A percentile compares a stretch with the other conserved stretches of the same genome.
These are phyloP conservation scores for Ochotona curzoniae DNA, from an alignment of 2,113 vertebrate genomes.

Conservation along the genomic window DNA sequence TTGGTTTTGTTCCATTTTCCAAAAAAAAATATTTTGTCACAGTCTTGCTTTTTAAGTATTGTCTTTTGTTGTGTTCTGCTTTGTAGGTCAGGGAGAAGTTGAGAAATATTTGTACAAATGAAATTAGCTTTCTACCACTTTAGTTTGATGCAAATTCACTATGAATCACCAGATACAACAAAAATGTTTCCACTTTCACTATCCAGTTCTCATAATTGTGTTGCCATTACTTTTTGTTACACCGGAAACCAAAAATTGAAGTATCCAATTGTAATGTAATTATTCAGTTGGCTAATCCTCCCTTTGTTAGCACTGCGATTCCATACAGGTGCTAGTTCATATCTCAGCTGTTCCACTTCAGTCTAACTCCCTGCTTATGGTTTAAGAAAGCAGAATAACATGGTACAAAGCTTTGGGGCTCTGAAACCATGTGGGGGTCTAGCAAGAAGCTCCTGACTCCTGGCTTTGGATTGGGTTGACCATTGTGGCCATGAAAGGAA, in stretches of 20 bases:
- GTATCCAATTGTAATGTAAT: constrained; percentile 8
- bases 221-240: constrained; percentile 46
- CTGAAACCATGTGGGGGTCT: too few species aligned
- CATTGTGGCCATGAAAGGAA: too few species aligned
- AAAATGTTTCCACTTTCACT: constrained; percentile 56
- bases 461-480: too few species aligned
- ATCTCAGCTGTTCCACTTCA: too few species aligned
- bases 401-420: too few species aligned
- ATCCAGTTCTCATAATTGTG: constrained; percentile 51
- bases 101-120: neutral
- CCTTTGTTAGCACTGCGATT: too few species aligned
- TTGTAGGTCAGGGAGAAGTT: too few species aligned
- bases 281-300: too few species aligned
- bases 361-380: too few species aligned
- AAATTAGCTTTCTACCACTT: constrained; percentile 49
- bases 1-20: neutral
- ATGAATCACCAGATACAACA: neutral
- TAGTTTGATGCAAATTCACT: constrained; percentile 3
- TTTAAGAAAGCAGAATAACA: too few species aligned
- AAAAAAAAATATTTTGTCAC: neutral
- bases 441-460: too few species aligned
- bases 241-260: constrained; percentile 59
- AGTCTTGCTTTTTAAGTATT: neutral
- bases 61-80: neutral
- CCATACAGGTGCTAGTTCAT: too few species aligned